phyloP scores from a whole-genome alignment of 2,113 vertebrate species.

The Phrynosoma platyrhinos region DNA sequence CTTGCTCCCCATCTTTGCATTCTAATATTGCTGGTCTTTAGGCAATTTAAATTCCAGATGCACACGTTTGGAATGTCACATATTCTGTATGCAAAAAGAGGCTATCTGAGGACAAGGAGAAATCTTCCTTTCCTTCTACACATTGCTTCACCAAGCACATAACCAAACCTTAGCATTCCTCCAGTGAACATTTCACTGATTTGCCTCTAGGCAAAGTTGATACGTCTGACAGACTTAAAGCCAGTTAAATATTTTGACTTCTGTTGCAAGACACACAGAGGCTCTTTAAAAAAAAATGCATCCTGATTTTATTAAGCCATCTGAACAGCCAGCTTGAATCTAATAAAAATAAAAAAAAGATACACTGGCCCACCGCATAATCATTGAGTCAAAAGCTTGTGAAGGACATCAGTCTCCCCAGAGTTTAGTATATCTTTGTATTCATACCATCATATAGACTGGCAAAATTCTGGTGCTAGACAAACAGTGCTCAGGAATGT shows the following conservation, averaged over 20 bases:
- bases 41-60: constrained; percentile 12
- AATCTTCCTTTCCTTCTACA: background rate
- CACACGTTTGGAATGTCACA: background rate
- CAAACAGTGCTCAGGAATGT: background rate
- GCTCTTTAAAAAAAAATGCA: background rate
- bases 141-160: background rate
- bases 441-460: constrained; percentile 11
- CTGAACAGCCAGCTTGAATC: constrained; percentile 27
- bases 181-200: constrained; percentile 32
- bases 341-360: constrained; percentile 46
- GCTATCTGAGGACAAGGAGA: background rate
- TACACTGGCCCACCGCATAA: constrained; percentile 31
- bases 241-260: constrained; percentile 50
- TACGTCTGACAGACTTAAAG: constrained; percentile 44
- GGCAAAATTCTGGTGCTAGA: background rate
- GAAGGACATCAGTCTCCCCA: constrained; percentile 35
- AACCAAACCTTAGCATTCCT: background rate
- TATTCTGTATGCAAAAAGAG: background rate
- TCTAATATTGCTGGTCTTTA: constrained; percentile 8
- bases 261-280: constrained; percentile 36
- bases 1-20: background rate
- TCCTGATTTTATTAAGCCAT: constrained; percentile 53
- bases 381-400: constrained; percentile 31
- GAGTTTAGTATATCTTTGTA: constrained; percentile 43
- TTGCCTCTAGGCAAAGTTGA: constrained; percentile 43